Base-by-base conservation (phyloP, 2,888 invertebrate species). In the Aethes cnicana region DNA sequence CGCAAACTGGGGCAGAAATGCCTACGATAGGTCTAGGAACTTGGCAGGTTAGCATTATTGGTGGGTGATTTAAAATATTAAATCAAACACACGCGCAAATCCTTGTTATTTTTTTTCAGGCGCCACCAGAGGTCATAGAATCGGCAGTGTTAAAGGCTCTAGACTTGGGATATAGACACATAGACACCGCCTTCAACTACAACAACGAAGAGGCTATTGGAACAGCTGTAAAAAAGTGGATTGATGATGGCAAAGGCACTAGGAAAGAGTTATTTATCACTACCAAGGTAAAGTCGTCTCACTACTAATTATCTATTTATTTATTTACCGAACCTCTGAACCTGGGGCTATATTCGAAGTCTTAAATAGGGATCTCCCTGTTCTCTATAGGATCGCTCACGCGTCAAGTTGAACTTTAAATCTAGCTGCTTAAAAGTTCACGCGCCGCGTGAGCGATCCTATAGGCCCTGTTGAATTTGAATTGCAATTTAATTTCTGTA, bases 181-280 rank as follows among this genome's bases (percentile, higher is more conserved):
- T 94, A 59, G 95, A 96, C 72, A 95, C 95, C 7, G 95, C 95
- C 18, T 93, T 93, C 69, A 93, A 94, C 81, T 96, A 96, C 68
- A 92, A 93, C 57, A 96, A 95, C 64, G 95, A 96, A 77, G 93
- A 93, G 58, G 91, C 92, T 1, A 94, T 96, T 58, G 95, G 95
- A 3, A 89, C 85, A 48, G 93, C 92, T 20, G 75, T 96, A 39
- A 91, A 92, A 61, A 90, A 91, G 67, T 94, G 94, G 93, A 85
- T 95, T 21, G 72, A 84, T 16, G 84, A 90, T 35, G 93, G 93
- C 26, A 91, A 91, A 65, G 91, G 94, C 7, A 91, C 84, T 54
- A 84, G 96, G 52, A 91, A 93, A 63, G 94, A 95, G 39, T 81
- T 96, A 53, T 96, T 95, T 80, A 91, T 96, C 55, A 95, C 94